Conservation (phyloP, 2,113 vertebrate genomes). For the Pollimyrus isidori region DNA sequence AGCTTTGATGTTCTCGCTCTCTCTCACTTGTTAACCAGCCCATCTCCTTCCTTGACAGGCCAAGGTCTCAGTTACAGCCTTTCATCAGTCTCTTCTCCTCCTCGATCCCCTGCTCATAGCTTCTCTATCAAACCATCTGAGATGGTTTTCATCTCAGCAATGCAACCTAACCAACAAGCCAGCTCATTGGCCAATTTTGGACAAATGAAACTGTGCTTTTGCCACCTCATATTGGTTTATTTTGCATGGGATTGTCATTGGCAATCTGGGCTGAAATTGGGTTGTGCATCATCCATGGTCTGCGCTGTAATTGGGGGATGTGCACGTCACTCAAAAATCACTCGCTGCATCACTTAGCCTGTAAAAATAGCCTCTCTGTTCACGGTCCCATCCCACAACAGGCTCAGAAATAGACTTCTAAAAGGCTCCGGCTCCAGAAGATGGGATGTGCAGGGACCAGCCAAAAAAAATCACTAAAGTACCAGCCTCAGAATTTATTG, state of each 20-base stretch:
- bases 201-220: neutral
- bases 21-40: neutral
- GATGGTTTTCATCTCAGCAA: neutral
- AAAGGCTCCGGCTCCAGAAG: constrained; percentile 20
- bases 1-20: neutral
- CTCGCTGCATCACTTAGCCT: neutral
- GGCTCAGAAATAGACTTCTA: constrained; percentile 19
- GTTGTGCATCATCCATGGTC: neutral
- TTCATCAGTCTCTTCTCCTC: neutral
- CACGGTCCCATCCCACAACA: constrained; percentile 7
- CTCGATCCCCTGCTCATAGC: neutral
- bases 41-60: neutral
- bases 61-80: neutral
- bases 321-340: neutral
- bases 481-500: neutral
- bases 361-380: neutral
- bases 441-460: neutral
- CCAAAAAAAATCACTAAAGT: neutral
- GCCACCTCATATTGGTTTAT: neutral
- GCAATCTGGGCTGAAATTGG: neutral
- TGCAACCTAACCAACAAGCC: neutral
- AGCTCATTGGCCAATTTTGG: neutral
- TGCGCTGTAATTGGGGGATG: neutral
- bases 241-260: neutral
- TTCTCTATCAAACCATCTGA: neutral